Evolutionary conservation across 2,888 invertebrate species (phyloP), one percentile per base, ranked within the genome.

Genomic region (Pristionchus japonicus): DNA sequence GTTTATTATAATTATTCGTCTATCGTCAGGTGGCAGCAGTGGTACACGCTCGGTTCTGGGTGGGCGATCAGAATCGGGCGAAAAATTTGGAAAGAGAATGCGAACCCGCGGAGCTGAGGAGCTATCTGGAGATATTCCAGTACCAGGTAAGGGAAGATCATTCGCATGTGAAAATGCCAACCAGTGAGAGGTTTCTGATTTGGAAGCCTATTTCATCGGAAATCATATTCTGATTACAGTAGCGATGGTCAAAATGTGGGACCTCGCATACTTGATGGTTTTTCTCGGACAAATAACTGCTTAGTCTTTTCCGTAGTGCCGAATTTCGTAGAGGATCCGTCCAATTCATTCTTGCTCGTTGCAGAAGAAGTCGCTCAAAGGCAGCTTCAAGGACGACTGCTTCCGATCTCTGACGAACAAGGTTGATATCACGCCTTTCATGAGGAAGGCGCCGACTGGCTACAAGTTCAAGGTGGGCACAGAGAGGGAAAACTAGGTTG

Each of bases 1-100:
- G 61, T 61, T 27, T 61, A 61, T 17, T 23, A 27, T 27, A 61
- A 11, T 23, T 23, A 1, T 34, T 31, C 6, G 23, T 23, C 40
- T 67, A 47, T 37, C 57, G 89, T 27, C 61, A 91, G 90, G 90
- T 91, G 37, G 91, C 92, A 1, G 91, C 89, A 4, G 91, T 93
- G 3, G 86, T 93, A 1, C 93, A 93, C 83, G 90, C 91, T 17
- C 91, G 90, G 31, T 88, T 93, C 88, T 93, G 93, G 93, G 91
- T 93, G 52, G 93, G 93, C 17, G 77, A 88, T 3, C 67, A 82
- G 0, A 87, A 86, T 7, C 47, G 89, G 0, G 87, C 89, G 15
- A 52, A 70, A 1, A 31, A 86, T 34, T 86, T 70, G 86, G 23
- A 27, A 6, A 52, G 88, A 57, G 86, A 49, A n/a, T 90, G 91